These are phyloP conservation scores for Catharus ustulatus DNA, from an alignment of 2,797 vertebrate species.

Conservation along the genomic window DNA sequence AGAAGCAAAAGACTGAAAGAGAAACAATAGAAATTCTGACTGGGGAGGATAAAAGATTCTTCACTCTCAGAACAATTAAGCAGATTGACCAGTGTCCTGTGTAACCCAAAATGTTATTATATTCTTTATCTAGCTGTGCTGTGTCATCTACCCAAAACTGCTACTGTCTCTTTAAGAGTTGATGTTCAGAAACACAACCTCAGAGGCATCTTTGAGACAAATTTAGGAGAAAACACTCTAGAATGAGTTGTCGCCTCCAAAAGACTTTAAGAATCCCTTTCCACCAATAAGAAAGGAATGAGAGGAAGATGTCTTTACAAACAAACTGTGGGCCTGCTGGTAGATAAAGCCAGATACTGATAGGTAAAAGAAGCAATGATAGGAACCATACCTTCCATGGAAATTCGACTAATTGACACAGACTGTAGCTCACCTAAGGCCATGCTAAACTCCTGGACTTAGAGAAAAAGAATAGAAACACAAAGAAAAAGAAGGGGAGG, in stretches of 20 bases:
- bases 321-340: neutral
- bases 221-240: neutral
- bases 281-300: neutral
- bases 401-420: neutral
- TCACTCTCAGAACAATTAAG: neutral
- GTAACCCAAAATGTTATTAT: neutral
- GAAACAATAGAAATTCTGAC: neutral
- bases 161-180: neutral
- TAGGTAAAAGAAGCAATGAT: neutral
- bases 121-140: neutral
- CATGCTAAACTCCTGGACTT: too few relatives aligned
- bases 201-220: neutral
- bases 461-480: too few relatives aligned
- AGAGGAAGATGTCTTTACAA: neutral
- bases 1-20: neutral
- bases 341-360: neutral
- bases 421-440: too few relatives aligned
- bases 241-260: neutral
- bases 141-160: neutral
- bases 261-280: neutral
- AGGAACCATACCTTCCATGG: neutral
- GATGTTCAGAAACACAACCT: neutral
- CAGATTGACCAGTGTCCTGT: neutral
- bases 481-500: too few relatives aligned
- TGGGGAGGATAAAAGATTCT: neutral